Percentiles rank a stretch among this genome's conserved stretches.
phyloP scores from a whole-genome alignment of 2,797 vertebrate species.

The Galagoides demidoff region DNA sequence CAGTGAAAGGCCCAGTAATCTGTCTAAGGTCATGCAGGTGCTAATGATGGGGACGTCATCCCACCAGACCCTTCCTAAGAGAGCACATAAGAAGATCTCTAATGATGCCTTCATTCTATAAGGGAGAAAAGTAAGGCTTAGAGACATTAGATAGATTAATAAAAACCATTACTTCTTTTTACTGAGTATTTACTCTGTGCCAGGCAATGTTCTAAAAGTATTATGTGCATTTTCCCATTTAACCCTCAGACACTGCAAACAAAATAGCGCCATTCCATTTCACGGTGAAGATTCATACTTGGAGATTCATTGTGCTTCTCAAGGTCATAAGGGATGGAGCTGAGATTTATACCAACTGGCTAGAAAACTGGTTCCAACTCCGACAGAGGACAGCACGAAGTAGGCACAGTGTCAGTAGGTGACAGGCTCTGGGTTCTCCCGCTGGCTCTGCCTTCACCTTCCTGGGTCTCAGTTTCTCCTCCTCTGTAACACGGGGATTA shows the following conservation, averaged over 20 bases:
- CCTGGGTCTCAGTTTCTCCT: constrained; percentile 15
- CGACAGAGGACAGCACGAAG: not conserved
- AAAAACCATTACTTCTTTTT: not conserved
- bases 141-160: not conserved
- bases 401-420: not conserved
- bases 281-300: not conserved
- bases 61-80: not conserved
- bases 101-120: not conserved
- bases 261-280: not conserved
- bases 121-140: not conserved
- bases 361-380: not conserved
- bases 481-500: not conserved
- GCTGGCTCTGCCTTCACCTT: not conserved
- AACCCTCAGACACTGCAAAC: not conserved
- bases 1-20: not conserved
- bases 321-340: not conserved
- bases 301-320: not conserved
- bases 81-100: not conserved
- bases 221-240: not conserved
- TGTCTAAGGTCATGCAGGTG: not conserved
- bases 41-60: rapidly evolving
- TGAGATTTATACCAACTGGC: not conserved
- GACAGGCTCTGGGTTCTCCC: not conserved
- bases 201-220: not conserved
- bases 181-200: not conserved